phyloP scores from a whole-genome alignment of 2,888 invertebrate genomes.

The Conomelus anceps region DNA sequence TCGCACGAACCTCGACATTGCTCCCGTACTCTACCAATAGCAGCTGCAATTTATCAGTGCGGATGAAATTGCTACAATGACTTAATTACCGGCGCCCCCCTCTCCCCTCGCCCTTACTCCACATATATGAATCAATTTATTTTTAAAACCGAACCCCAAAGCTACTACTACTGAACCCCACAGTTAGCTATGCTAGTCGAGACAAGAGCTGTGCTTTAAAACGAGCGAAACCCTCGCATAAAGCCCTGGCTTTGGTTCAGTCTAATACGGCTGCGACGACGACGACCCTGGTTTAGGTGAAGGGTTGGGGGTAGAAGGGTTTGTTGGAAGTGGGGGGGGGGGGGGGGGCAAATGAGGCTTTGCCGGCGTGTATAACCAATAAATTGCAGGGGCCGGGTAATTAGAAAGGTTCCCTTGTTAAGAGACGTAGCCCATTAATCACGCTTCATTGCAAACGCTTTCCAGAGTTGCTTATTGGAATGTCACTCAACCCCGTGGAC shows the following conservation, averaged over 20 bases:
- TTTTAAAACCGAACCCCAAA: constrained; percentile 23
- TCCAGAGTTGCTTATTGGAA: constrained; percentile 33
- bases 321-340: constrained; percentile 14
- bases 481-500: constrained; percentile 30
- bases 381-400: constrained; percentile 33
- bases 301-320: not conserved
- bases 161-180: no score
- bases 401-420: constrained; percentile 33
- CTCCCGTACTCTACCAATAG: constrained; percentile 19
- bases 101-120: not conserved
- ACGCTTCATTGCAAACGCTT: constrained; percentile 31
- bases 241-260: constrained; percentile 1
- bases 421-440: constrained; percentile 30
- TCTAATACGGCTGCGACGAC: not conserved
- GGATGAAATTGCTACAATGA: constrained; percentile 27
- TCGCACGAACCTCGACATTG: no score
- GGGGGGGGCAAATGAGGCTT: constrained; percentile 24
- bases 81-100: constrained; percentile 22
- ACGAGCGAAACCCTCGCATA: constrained; percentile 5
- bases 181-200: not conserved
- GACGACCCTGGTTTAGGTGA: no score
- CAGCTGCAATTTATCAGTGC: constrained; percentile 19
- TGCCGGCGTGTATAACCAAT: constrained; percentile 31
- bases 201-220: constrained; percentile 20
- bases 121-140: constrained; percentile 28